phyloP scores from a whole-genome alignment of 53 echinoderm and acorn worm genomes.

The Astropecten irregularis region DNA sequence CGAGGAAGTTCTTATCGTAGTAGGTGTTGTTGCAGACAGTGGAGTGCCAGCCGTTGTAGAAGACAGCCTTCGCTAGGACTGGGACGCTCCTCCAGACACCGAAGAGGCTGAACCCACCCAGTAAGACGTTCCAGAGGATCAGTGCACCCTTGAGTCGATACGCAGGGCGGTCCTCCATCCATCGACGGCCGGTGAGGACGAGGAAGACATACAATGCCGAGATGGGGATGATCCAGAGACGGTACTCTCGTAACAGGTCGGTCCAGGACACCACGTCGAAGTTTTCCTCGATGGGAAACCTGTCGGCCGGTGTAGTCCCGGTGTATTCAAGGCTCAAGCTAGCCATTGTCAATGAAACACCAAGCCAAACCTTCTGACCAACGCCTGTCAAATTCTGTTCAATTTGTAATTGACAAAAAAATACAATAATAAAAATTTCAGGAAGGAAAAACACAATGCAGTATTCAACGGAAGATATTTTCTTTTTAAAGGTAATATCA shows the following conservation, averaged over 20 bases:
- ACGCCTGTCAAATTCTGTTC: too few species aligned
- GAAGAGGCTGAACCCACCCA: conserved; percentile 69
- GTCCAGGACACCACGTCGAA: conserved; percentile 70
- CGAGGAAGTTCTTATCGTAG: conserved; percentile 58
- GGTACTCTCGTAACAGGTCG: conserved; percentile 46
- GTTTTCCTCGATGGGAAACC: conserved; percentile 51
- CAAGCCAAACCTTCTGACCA: too few species aligned
- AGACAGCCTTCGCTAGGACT: conserved; percentile 16
- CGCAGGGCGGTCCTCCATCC: conserved; percentile 66
- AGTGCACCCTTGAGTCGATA: conserved; percentile 68
- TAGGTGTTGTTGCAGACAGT: conserved; percentile 64
- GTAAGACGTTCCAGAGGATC: conserved; percentile 71
- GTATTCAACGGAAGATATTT: too few species aligned
- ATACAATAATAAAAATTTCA: too few species aligned
- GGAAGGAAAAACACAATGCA: too few species aligned
- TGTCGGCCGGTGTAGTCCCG: conserved; percentile 59
- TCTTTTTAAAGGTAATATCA: too few species aligned
- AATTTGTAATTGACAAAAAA: too few species aligned
- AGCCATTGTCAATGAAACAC: too few species aligned
- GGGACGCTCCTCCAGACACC: conserved; percentile 60
- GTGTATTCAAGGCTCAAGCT: conserved; percentile 20
- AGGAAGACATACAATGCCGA: conserved; percentile 54
- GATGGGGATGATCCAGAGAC: conserved; percentile 50
- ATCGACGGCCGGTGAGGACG: conserved; percentile 56
- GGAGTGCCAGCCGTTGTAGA: conserved; percentile 64